Base-by-base conservation (phyloP, 2,797 vertebrate genomes). In the Erethizon dorsatum region DNA sequence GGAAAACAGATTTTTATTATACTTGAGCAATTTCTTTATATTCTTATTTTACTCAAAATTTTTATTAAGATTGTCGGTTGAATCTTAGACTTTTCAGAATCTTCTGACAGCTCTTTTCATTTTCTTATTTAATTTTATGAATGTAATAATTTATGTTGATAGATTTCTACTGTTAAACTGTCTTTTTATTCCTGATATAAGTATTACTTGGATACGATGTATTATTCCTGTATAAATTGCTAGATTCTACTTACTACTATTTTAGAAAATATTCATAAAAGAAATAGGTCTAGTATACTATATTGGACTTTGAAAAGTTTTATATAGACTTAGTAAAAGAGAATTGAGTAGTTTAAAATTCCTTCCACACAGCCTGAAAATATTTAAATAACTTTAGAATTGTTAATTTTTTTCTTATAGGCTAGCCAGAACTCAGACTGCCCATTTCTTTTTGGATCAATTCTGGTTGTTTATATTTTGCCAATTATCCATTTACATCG, bases 71-170 rank as follows among this genome's bases (percentile, higher is more conserved):
- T 52, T 78, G 26, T 83, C 14, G 28, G 52, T 88, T 79, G 18
- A 83, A 93, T 83, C 31, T 82, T 0, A 65, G 56, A 90, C 17
- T 50, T 69, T 95, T 86, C 37, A 12, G 5, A 61, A 90, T 83
- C 54, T 89, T 67, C 31, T 83, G 26, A 67, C 73, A 59, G 10
- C 63, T 54, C 26, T 77, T 65, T n/a, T 90, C 83, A 69, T 65
- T 93, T 91, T 94, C 52, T 93, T 33, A 52, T 92, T 94, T 88
- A 83, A 33, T 79, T 95, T 93, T 77, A 88, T 71, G 20, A 77
- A 82, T 80, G 17, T 45, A 22, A 8, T 92, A 61, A 80, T 91
- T 88, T 85, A 78, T 77, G 1, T 50, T 89, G 63, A 82, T 65
- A 56, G 12, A 83, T 61, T 90, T 90, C 33, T 78, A 83, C 17